Conservation (phyloP, 2,113 vertebrate genomes). For the Buteo buteo region DNA sequence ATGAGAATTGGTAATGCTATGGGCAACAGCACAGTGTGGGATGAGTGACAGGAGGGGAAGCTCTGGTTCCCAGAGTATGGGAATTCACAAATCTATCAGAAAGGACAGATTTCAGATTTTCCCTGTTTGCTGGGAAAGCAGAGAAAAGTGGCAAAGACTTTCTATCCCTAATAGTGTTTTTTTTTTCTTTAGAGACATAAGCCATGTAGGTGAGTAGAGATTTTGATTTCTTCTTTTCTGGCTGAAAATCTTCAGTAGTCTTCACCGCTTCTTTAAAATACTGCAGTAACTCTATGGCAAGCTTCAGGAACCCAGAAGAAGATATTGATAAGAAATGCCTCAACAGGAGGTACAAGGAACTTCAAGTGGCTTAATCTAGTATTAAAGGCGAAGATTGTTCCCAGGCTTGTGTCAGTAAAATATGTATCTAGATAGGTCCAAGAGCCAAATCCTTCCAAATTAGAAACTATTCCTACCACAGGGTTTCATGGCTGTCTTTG, state of each 20-base stretch:
- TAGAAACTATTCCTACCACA: not conserved
- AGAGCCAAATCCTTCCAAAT: not conserved
- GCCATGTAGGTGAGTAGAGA: not conserved
- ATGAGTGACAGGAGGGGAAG: not conserved
- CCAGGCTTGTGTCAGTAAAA: not conserved
- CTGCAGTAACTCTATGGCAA: not conserved
- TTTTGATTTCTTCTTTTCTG: not conserved
- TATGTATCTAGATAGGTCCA: not conserved
- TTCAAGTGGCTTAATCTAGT: not conserved
- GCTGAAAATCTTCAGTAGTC: not conserved
- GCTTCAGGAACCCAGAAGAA: not conserved
- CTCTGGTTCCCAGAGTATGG: not conserved
- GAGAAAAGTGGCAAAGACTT: not conserved
- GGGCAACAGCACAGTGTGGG: not conserved
- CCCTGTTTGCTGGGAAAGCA: not conserved
- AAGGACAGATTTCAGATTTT: not conserved
- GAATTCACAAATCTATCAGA: not conserved
- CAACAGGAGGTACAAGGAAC: not conserved
- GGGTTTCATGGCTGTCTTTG: not conserved
- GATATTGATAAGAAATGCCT: not conserved
- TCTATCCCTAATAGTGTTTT: not conserved
- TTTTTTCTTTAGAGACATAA: not conserved
- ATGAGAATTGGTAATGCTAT: not conserved
- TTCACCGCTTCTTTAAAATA: not conserved
- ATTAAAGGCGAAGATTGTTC: not conserved